These are phyloP conservation scores for Acanthosepion pharaonis DNA, from an alignment of 2,888 invertebrate species.

Conservation along the genomic window DNA sequence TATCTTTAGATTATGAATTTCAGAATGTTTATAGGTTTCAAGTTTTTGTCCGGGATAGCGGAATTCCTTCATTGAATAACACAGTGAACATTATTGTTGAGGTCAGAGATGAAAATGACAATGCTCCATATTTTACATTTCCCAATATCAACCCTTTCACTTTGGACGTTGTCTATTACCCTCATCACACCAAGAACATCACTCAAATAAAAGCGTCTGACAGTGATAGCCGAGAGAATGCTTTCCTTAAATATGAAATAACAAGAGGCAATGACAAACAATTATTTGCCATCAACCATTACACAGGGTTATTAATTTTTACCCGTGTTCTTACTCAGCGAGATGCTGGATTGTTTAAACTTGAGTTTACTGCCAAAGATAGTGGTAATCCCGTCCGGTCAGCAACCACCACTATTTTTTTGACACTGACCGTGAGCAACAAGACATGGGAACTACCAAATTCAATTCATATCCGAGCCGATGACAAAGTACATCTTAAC, in stretches of 20 bases:
- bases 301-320: not conserved
- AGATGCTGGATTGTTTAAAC: conserved; percentile 23
- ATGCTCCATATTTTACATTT: not conserved
- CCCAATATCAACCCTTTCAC: conserved; percentile 6
- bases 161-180: not conserved
- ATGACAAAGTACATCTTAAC: not conserved
- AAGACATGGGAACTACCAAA: not conserved
- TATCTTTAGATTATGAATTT: conserved; percentile 22
- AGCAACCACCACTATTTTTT: not conserved
- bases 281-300: not conserved
- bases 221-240: conserved; percentile 8
- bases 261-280: conserved; percentile 20
- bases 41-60: not conserved
- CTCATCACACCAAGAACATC: conserved; percentile 11
- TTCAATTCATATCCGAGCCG: conserved; percentile 33
- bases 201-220: not conserved
- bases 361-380: conserved; percentile 18
- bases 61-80: not conserved
- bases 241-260: not conserved
- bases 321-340: not conserved
- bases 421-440: conserved; percentile 21
- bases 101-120: not conserved
- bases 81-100: not conserved
- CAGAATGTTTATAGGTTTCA: conserved; percentile 9
- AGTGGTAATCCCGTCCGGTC: conserved; percentile 1